These are phyloP conservation scores for Panagrolaimus sp. DNA, from an alignment of 1,140 invertebrate species.

Conservation along the genomic window DNA sequence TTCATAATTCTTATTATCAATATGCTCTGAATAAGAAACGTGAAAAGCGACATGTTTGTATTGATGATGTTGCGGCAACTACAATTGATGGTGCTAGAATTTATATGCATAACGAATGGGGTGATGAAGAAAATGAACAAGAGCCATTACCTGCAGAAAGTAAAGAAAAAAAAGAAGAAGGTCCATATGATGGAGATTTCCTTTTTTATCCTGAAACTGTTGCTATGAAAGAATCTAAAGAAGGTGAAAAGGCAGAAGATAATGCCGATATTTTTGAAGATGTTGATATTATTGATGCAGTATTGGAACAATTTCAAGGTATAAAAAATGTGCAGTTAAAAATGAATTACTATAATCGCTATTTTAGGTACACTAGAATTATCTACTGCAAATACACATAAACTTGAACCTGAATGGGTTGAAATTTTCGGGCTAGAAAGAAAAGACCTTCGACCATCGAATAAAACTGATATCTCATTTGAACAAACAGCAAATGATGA, in stretches of 20 bases:
- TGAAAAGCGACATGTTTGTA: neutral
- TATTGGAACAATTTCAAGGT: neutral
- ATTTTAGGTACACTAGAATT: neutral
- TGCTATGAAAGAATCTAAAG: neutral
- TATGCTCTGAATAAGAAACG: neutral
- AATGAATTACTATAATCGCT: neutral
- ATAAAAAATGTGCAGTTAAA: too few relatives aligned
- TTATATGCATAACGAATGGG: neutral
- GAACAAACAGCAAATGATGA: slow-evolving; percentile 4
- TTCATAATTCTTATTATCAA: neutral
- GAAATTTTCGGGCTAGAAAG: neutral
- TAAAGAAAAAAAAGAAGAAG: too few relatives aligned
- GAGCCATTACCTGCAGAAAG: too few relatives aligned
- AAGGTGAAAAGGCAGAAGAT: neutral
- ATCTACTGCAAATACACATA: neutral
- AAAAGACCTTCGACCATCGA: neutral
- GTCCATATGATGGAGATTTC: too few relatives aligned
- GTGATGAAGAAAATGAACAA: too few relatives aligned
- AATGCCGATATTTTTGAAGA: too few relatives aligned
- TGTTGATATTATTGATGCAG: neutral
- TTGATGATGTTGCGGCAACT: neutral
- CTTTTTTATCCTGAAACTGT: neutral
- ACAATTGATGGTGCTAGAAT: neutral
- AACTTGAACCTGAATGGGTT: neutral
- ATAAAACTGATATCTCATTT: neutral